phyloP scores from a whole-genome alignment of 2,113 vertebrate genomes.

The Anthoscopus minutus region DNA sequence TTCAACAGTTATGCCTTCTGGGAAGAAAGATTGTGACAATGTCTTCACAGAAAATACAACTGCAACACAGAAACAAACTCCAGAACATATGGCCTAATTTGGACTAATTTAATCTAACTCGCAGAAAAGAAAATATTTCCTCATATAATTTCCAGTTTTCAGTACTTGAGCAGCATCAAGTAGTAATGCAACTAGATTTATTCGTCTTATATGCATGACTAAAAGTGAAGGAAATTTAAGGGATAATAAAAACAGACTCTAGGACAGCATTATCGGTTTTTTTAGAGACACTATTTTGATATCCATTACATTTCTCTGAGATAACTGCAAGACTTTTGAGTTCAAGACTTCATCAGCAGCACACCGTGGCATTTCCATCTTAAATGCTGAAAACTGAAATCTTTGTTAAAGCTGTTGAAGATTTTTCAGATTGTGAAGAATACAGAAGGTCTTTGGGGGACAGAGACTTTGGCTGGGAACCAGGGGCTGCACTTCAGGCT shows the following conservation, averaged over 20 bases:
- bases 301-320: not conserved
- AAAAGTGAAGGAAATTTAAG: not conserved
- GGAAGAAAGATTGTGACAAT: not conserved
- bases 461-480: not conserved
- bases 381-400: not conserved
- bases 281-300: not conserved
- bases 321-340: not conserved
- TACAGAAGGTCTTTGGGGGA: rapidly evolving
- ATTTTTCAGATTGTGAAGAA: not conserved
- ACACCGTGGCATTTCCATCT: not conserved
- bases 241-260: not conserved
- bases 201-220: not conserved
- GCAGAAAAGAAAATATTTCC: not conserved
- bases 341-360: not conserved
- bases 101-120: not conserved
- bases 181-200: not conserved
- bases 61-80: not conserved
- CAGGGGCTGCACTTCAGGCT: not conserved
- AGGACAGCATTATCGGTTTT: not conserved
- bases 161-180: not conserved
- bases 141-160: not conserved
- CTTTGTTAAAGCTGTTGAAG: not conserved
- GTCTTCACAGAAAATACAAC: not conserved
- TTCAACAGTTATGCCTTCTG: not conserved
- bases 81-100: not conserved